A percentile compares a stretch with the other conserved stretches of the same genome.
phyloP scores from a whole-genome alignment of 2,888 invertebrate species.

The Gasteruption jaculator region DNA sequence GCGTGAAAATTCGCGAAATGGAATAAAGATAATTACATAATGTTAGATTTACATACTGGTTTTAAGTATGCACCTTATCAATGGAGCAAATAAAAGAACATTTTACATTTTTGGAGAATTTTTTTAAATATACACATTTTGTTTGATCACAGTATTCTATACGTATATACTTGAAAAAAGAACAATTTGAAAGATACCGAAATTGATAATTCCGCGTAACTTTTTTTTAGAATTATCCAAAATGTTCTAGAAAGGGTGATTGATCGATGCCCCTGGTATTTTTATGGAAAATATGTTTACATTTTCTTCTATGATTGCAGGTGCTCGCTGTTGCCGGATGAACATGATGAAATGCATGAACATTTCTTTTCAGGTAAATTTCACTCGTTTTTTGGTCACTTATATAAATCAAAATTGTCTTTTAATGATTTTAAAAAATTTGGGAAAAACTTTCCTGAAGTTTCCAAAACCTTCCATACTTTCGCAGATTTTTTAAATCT shows the following conservation, averaged over 20 bases:
- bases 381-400: background rate
- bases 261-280: too few species aligned
- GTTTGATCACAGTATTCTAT: background rate
- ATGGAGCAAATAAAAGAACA: background rate
- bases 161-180: background rate
- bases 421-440: background rate
- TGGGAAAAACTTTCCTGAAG: background rate
- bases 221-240: conserved; percentile 5
- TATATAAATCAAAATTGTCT: conserved; percentile 4
- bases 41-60: background rate
- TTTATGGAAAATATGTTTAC: conserved; percentile 4
- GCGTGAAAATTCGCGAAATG: too few species aligned
- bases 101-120: background rate
- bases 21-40: too few species aligned
- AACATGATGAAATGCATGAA: conserved; percentile 11
- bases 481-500: too few species aligned
- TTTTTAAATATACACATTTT: conserved; percentile 8
- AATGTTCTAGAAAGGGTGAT: too few species aligned
- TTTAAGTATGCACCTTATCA: background rate
- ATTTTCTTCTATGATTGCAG: conserved; percentile 20
- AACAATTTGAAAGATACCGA: too few species aligned
- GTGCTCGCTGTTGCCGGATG: conserved; percentile 20
- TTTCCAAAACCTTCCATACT: too few species aligned
- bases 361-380: background rate
- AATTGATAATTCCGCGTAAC: background rate